Evolutionary conservation across 2,888 invertebrate species (phyloP), one percentile per base, ranked within the genome.

Genomic region (Drosophila sordidapex): DNA sequence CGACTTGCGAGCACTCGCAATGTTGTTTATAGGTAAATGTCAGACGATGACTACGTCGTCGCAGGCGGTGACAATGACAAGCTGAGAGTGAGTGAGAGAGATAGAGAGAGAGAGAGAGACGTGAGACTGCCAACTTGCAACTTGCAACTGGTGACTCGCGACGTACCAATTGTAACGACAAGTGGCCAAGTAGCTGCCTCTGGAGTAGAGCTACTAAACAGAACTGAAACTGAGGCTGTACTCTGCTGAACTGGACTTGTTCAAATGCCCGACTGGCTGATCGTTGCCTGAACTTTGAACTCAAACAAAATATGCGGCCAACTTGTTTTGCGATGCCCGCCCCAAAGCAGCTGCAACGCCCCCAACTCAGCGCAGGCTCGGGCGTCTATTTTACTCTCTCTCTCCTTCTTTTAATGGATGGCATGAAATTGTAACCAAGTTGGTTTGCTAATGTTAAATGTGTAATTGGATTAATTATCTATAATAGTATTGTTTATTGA

Each of bases 261-360:
- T 85, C 64, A 82, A 74, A 61, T 77, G 74, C 69, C 73, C 70
- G 63, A 57, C 62, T 74, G 74, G 57, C 82, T 80, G 80, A 74
- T 74, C 82, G 79, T 52, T 68, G 68, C 61, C 79, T 86, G 89
- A 86, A 86, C 85, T 87, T 81, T 86, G 86, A 87, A 82, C 84
- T 84, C 76, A 57, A 62, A 86, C 88, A 86, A 85, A 88, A 85
- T 85, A 85, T 85, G 84, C 84, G 86, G 86, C 86, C 81, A 85
- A 88, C 88, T 85, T 85, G 84, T 85, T 85, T 82, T 70, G 38
- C 76, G 61, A 57, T 70, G 63, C 83, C 76, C 86, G 81, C 83
- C 85, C 84, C 83, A 79, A 76, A 76, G 69, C 70, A 73, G 73
- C 76, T 80, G 85, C 70, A 83, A 88, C 84, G 86, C 84, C 88